A percentile compares a stretch with the other conserved stretches of the same genome.
These are phyloP conservation scores for Baryphthengus martii DNA, from an alignment of 2,113 vertebrate species.

Conservation along the genomic window DNA sequence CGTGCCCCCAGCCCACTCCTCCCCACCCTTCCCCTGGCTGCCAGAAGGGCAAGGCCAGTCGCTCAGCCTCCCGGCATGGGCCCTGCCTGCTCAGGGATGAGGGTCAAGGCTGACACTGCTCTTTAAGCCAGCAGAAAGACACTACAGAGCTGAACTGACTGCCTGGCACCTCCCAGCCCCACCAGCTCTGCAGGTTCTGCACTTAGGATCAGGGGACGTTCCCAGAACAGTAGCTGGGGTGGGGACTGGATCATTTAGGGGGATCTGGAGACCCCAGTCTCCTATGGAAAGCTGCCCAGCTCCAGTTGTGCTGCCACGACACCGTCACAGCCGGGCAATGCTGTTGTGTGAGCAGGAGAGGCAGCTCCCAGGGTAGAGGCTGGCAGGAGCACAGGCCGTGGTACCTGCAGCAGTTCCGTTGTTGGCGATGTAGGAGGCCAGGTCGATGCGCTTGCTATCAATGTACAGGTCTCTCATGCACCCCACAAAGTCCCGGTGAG, in stretches of 20 bases:
- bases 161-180: not conserved
- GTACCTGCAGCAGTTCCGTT: constrained; percentile 91
- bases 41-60: not conserved
- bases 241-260: not conserved
- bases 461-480: constrained; percentile 96
- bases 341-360: not conserved
- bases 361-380: not conserved
- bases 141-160: not conserved
- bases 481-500: constrained; percentile 90
- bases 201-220: not conserved
- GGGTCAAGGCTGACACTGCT: not conserved
- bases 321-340: not conserved
- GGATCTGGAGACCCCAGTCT: not conserved
- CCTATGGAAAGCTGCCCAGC: not conserved
- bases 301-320: not conserved
- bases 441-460: constrained; percentile 87
- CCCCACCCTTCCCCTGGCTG: not conserved
- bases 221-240: not conserved
- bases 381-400: not conserved
- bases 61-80: not conserved
- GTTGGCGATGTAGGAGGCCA: constrained; percentile 94
- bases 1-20: not conserved
- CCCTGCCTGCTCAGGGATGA: not conserved
- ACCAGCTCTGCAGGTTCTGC: not conserved
- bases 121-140: not conserved